Base-by-base conservation (phyloP, 2,888 invertebrate genomes). In the Bombyx huttoni region DNA sequence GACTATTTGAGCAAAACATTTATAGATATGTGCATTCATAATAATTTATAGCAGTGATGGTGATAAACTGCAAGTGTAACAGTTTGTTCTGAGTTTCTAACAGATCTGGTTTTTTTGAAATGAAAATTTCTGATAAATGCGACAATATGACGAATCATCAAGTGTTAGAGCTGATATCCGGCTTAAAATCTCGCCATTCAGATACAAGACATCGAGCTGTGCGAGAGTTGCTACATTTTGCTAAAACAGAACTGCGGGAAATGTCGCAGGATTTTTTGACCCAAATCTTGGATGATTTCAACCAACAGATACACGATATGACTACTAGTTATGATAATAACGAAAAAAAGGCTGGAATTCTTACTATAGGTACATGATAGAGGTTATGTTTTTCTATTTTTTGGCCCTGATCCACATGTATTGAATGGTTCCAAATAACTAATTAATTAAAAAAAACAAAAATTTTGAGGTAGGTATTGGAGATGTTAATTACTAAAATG, bases 301-400 rank as follows among this genome's bases (percentile, higher is more conserved):
- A 98, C 76, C 96, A 96, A 74, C 95, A 97, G 68, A 98, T 98
- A 59, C 96, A 96, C 74, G 94, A 96, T 70, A 94, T 98, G 94
- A 96, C 98, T 6, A 95, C 96, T 14, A 96, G 96, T 63, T 92
- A 94, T 45, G 98, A 98, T 75, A 92, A 94, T 47, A 95, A 95
- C 79, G 98, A 98, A 73, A 96, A 96, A 72, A 98, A 97, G 85
- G 98, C 98, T 53, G 98, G 97, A 51, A 97, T 98, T 62, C 85
- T 98, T 34, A 97, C 96, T 1, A 98, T 98, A 70, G 93, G 94
- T 94, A 76, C 75, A 61, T 60, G 55, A 24, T 24, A 24, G 24
- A 24, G 24, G 24, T 24, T 24, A 24, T 24, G 5, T 24, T 24
- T 24, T 24, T 24, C 0, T 24, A 24, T 24, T n/a, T n/a, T n/a